Evolutionary conservation across 2,888 invertebrate species (phyloP).

Genomic region (Sclerodermus sp.): DNA sequence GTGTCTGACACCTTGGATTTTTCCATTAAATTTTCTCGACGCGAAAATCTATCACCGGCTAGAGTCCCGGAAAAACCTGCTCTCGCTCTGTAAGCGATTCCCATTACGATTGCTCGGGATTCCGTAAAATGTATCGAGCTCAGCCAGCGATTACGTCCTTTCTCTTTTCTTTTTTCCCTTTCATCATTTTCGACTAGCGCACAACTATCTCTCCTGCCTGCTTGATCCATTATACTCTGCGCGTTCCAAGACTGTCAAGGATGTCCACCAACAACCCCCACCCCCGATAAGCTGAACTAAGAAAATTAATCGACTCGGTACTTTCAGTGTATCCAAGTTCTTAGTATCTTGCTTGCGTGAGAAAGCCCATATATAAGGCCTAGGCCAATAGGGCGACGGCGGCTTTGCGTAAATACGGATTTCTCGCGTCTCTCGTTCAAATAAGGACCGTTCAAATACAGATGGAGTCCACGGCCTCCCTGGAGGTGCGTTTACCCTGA

Average conservation of each 20-base stretch:
- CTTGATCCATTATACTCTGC: too few species aligned
- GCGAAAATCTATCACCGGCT: conserved; percentile 54
- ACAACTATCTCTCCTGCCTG: too few species aligned
- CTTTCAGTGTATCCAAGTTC: conserved; percentile 44
- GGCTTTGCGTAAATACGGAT: conserved; percentile 56
- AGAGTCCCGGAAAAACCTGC: conserved; percentile 43
- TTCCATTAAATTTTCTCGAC: conserved; percentile 56
- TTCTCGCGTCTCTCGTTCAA: conserved; percentile 53
- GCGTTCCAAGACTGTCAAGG: too few species aligned
- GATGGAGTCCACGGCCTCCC: conserved; percentile 51
- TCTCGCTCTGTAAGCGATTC: conserved; percentile 38
- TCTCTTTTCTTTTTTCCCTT: not conserved
- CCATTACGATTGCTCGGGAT: conserved; percentile 43
- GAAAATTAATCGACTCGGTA: conserved; percentile 28
- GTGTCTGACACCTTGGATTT: conserved; percentile 56
- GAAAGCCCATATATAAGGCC: conserved; percentile 34
- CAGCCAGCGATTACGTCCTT: not conserved
- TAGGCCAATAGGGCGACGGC: conserved; percentile 39
- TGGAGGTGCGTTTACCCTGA: conserved; percentile 48
- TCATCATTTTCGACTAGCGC: too few species aligned
- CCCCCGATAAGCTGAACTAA: conserved; percentile 12
- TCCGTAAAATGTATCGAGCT: conserved; percentile 27
- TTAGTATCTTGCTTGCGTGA: conserved; percentile 47
- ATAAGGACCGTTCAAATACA: conserved; percentile 55
- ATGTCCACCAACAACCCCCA: conserved; percentile 2